Base-by-base conservation (phyloP, 1,140 invertebrate species). In the Oryzaephilus surinamensis region DNA sequence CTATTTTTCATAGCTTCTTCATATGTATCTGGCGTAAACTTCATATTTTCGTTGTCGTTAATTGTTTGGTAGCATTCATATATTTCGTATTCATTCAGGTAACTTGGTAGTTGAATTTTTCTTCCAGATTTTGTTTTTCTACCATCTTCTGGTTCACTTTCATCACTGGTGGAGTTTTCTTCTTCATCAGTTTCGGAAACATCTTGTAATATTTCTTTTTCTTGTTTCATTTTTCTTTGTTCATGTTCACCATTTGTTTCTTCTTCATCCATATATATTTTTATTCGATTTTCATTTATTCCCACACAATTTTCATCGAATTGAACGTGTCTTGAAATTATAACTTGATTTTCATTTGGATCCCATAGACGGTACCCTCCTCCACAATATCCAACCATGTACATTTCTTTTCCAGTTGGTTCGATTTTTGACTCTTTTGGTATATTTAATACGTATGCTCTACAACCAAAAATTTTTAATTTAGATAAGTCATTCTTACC, bases 261-360 rank as follows among this genome's bases (percentile, higher is more conserved):
- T n/a, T n/a, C n/a, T n/a, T n/a, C n/a, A n/a, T n/a, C n/a, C n/a
- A n/a, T n/a, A n/a, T n/a, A n/a, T n/a, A n/a, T n/a, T n/a, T n/a
- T n/a, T n/a, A n/a, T n/a, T 29, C 27, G 4, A 12, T 29, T n/a
- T 29, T 29, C n/a, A 29, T 29, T n/a, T 4, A n/a, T 29, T 29
- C 4, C 11, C 15, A 29, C n/a, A 29, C 27, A n/a, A 39, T 6
- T 35, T 27, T 41, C 30, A 33, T 41, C 31, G 15, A 41, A 41
- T 20, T 26, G 17, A 8, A 39, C 30, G 32, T 39, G 30, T 32
- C 36, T 44, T 6, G 29, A 21, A 15, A 28, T 27, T 26, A 44
- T 31, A n/a, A 44, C 38, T 34, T 38, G 12, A 31, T 27, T 20
- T 3, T 16, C 33, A 13, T 4, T 18, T 3, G 27, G 20, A 26